phyloP scores from a whole-genome alignment of 2,113 vertebrate species.

The Dipodomys merriami region DNA sequence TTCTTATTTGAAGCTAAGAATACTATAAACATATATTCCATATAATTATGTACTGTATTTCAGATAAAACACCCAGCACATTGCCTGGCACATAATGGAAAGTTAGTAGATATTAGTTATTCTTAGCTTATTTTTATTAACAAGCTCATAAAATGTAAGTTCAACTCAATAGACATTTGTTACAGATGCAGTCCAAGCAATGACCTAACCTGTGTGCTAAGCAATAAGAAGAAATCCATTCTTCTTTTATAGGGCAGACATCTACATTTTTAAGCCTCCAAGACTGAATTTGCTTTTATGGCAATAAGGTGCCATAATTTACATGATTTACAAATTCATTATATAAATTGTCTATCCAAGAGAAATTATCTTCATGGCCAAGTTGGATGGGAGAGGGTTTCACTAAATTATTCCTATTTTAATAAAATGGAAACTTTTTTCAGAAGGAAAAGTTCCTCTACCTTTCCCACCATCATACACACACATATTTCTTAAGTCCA shows the following conservation, averaged over 20 bases:
- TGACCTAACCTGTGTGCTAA: neutral
- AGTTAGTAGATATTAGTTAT: neutral
- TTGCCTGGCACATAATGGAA: neutral
- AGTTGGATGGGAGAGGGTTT: neutral
- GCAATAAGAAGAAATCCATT: neutral
- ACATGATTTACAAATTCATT: neutral
- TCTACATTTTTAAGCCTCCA: neutral
- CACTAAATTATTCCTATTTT: neutral
- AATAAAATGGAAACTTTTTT: constrained; percentile 1
- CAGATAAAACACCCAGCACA: neutral
- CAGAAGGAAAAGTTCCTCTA: constrained; percentile 24
- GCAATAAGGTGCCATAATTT: neutral
- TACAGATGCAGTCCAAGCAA: neutral
- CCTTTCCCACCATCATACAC: neutral
- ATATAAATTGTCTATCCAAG: neutral
- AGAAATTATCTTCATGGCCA: neutral
- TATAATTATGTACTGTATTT: neutral
- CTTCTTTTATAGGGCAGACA: neutral
- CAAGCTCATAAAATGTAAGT: neutral
- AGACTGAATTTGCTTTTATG: neutral
- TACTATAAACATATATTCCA: neutral
- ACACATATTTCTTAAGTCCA: neutral
- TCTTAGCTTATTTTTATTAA: constrained; percentile 27
- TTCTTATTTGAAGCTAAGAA: constrained; percentile 1
- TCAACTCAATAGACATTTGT: neutral